These are phyloP conservation scores for Antheraea assamensis DNA, from an alignment of 2,888 invertebrate species.

Conservation along the genomic window DNA sequence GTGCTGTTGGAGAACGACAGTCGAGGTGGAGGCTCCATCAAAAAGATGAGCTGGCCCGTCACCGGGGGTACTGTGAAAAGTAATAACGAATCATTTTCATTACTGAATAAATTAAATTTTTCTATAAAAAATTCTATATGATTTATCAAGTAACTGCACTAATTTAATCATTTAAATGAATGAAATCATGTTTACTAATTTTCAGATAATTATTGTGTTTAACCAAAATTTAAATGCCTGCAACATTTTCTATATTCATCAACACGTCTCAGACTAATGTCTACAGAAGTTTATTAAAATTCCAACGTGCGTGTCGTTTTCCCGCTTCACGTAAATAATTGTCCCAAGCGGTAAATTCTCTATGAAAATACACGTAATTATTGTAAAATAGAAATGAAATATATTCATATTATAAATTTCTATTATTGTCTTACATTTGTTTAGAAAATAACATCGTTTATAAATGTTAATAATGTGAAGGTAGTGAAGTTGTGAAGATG, in stretches of 20 bases:
- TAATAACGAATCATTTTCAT: not conserved
- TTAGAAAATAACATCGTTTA: no score
- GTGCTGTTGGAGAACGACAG: constrained; percentile 90
- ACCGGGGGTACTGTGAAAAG: constrained; percentile 45
- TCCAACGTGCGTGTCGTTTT: not conserved
- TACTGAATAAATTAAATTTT: no score
- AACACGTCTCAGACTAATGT: not conserved
- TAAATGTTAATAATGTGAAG: no score
- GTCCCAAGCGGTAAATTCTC: not conserved
- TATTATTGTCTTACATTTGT: no score
- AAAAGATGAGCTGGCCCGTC: constrained; percentile 78
- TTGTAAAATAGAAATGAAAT: no score
- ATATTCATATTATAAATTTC: no score
- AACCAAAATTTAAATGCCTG: not conserved
- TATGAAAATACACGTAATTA: no score
- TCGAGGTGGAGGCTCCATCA: constrained; percentile 90
- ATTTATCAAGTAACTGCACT: no score
- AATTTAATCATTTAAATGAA: no score
- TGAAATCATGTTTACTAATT: no score
- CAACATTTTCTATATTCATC: not conserved
- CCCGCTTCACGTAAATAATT: not conserved
- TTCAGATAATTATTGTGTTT: not conserved
- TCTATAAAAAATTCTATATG: no score
- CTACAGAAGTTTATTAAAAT: not conserved
- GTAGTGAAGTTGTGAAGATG: no score